Percentiles rank a stretch among this genome's conserved stretches.
Conservation (phyloP, 37 sponge, comb jelly and placozoan species). For the Hexactinellida sp. region DNA sequence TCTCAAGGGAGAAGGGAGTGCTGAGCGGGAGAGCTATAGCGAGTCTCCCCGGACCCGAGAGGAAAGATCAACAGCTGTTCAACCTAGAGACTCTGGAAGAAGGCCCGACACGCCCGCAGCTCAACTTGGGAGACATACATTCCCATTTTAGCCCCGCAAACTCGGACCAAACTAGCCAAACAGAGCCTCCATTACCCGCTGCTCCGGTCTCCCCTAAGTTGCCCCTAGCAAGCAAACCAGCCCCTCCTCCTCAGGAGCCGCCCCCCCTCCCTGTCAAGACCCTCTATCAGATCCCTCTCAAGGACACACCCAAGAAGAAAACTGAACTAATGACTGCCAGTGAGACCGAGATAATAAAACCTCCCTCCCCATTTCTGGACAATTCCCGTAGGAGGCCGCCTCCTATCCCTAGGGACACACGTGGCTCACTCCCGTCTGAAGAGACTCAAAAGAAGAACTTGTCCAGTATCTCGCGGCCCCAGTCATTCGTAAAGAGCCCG, state of each 20-base stretch:
- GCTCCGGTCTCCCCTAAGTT: not conserved
- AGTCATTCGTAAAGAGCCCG: not conserved
- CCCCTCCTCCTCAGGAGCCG: not conserved
- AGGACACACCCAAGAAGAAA: not conserved
- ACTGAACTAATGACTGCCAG: not conserved
- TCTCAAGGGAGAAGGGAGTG: not conserved
- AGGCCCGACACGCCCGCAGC: not conserved
- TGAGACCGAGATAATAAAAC: constrained; percentile 1
- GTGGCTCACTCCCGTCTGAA: not conserved
- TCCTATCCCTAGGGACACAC: not conserved
- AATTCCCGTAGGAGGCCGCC: not conserved
- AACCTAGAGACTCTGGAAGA: not conserved
- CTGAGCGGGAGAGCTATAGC: not conserved
- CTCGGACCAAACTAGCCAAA: not conserved
- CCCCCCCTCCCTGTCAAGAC: not conserved
- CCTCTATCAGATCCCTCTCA: not conserved
- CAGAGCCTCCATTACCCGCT: no score
- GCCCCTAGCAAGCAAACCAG: not conserved
- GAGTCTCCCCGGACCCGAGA: not conserved
- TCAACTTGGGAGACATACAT: not conserved
- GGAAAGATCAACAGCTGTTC: not conserved
- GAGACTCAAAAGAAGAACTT: not conserved
- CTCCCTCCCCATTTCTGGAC: not conserved
- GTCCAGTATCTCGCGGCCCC: not conserved
- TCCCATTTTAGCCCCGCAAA: not conserved